These are phyloP conservation scores for Philhelius pedissequus DNA, from an alignment of 2,888 invertebrate species.

Conservation along the genomic window DNA sequence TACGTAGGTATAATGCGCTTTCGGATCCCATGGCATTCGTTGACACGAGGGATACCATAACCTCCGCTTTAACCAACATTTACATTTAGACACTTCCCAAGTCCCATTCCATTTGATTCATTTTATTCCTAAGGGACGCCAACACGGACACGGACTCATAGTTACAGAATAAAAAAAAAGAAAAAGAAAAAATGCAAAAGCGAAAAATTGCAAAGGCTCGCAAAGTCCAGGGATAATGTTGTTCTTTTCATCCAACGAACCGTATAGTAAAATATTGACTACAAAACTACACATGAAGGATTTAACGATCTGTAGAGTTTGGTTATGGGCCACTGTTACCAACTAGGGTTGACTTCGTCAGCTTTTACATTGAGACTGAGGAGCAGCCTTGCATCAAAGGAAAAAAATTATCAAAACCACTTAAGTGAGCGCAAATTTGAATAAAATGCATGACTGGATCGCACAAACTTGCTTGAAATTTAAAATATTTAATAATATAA, in stretches of 20 bases:
- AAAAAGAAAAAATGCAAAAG: background rate
- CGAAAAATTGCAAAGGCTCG: background rate
- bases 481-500: no score
- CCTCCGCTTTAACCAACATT: background rate
- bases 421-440: no score
- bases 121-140: background rate
- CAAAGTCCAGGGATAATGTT: slow-evolving; percentile 5
- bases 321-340: background rate
- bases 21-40: no score
- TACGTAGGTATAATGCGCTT: background rate
- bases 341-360: background rate
- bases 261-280: slow-evolving; percentile 17
- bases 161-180: background rate
- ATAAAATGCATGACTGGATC: no score
- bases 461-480: no score
- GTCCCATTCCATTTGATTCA: background rate
- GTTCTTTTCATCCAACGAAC: slow-evolving; percentile 7
- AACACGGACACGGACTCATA: background rate
- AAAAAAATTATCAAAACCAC: no score
- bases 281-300: slow-evolving; percentile 20
- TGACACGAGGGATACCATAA: background rate
- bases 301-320: background rate
- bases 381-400: no score
- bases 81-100: background rate
- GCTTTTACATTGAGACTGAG: no score